Conservation (phyloP, 2,113 vertebrate genomes). For the Gymnobelideus leadbeateri region DNA sequence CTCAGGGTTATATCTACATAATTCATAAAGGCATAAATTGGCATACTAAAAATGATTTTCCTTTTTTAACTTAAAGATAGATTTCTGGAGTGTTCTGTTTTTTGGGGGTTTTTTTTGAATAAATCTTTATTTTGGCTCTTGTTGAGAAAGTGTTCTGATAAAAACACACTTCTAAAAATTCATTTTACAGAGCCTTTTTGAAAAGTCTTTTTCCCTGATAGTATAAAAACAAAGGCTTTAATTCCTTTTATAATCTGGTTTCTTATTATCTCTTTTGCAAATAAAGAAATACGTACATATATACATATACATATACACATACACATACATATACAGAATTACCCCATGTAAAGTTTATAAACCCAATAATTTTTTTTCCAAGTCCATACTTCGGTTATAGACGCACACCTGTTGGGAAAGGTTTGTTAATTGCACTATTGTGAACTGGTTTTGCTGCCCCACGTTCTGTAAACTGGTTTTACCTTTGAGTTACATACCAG, state of each 20-base stretch:
- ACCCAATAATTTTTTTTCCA: conserved; percentile 68
- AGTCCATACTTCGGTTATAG: conserved; percentile 69
- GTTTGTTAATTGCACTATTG: conserved; percentile 48
- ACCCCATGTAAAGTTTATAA: conserved; percentile 59
- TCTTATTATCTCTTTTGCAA: not conserved
- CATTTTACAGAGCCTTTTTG: not conserved
- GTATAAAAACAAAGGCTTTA: not conserved
- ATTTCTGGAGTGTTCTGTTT: not conserved
- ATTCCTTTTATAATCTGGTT: not conserved
- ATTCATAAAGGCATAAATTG: conserved; percentile 1
- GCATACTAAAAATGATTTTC: not conserved
- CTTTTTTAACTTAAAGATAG: conserved; percentile 30
- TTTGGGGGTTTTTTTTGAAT: not conserved
- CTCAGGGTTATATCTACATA: not conserved
- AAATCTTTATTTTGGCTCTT: not conserved
- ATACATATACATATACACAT: too few relatives aligned
- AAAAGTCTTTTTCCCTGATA: not conserved
- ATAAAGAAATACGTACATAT: not conserved
- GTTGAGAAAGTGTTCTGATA: not conserved
- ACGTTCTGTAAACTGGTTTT: conserved; percentile 3
- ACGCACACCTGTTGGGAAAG: conserved; percentile 10
- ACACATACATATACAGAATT: conserved; percentile 35
- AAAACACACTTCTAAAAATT: not conserved
- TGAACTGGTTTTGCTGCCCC: not conserved
- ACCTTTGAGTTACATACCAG: not conserved